Evolutionary conservation across 1,140 invertebrate species (phyloP), one percentile per base, ranked within the genome.

Genomic region (Drosophila insularis): DNA sequence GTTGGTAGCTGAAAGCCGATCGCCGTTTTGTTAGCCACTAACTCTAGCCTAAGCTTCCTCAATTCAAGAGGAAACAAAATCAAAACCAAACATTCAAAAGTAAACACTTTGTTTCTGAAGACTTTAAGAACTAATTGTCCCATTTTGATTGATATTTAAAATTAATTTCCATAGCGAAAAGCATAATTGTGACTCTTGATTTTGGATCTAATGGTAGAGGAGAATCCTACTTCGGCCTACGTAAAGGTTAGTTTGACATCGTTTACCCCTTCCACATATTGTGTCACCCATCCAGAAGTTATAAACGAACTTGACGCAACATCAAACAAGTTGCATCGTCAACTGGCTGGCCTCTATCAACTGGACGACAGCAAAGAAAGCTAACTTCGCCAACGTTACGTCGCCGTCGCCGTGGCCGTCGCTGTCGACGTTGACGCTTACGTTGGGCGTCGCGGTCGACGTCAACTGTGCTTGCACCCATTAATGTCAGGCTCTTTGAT

Each of bases 401-500:
- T 14, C 72, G 75, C n/a, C 23, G 50, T 40, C 40, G 64, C 4
- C 23, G 50, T 14, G 68, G 75, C n/a, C 23, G 50, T 40, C 40
- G 64, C 4, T 67, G 27, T 17, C 59, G 35, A 56, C 32, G 69
- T 31, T 46, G 32, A 50, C 32, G 56, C 13, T 60, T 14, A 37
- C 58, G 67, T 40, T 31, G 46, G 75, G n/a, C 35, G 50, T 40
- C 37, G 63, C 4, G 64, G 21, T 11, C 53, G 66, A 69, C 82
- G 82, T 81, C 7, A 43, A 43, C 59, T 21, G 40, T 19, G 40
- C 59, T 62, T 71, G 78, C 68, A 72, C 71, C 73, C 81, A 75
- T 71, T 76, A 85, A 85, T 65, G 78, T 79, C 53, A 81, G 80
- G 68, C 81, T 80, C 64, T 81, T 65, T 73, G 74, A 71, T 76